Percentiles rank a stretch among this genome's conserved stretches.
These are phyloP conservation scores for Isurus oxyrinchus DNA, from an alignment of 2,113 vertebrate genomes.

Conservation along the genomic window DNA sequence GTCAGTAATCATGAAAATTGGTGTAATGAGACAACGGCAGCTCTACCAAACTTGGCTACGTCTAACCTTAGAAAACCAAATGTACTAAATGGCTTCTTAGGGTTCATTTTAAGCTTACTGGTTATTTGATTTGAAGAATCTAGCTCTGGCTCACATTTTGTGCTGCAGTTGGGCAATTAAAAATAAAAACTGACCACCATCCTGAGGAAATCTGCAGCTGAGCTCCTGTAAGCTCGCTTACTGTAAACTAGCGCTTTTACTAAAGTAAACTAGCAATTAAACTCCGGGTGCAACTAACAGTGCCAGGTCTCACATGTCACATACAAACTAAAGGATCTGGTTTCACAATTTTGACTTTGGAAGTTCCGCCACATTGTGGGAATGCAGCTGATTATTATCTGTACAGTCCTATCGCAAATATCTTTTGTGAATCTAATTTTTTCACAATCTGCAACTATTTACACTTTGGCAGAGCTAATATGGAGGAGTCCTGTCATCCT, in stretches of 20 bases:
- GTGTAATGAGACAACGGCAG: background rate
- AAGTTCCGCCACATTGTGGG: background rate
- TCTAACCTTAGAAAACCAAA: background rate
- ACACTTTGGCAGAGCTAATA: background rate
- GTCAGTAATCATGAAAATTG: background rate
- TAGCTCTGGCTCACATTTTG: background rate
- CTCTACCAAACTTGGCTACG: background rate
- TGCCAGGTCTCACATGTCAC: background rate
- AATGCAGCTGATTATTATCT: background rate
- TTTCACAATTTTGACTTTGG: background rate
- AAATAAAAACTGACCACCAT: background rate
- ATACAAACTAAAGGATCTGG: background rate
- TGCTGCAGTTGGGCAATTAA: background rate
- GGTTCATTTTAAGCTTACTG: background rate
- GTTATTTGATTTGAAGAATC: background rate
- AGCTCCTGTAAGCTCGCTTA: too few species aligned
- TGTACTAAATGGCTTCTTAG: background rate
- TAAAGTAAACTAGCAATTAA: too few species aligned
- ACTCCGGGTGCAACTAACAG: background rate
- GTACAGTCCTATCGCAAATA: background rate
- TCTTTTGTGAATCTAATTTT: background rate
- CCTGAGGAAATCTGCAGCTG: background rate
- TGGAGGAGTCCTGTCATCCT: background rate
- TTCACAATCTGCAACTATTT: background rate
- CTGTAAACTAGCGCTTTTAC: background rate